Base-by-base conservation (phyloP, 2,797 vertebrate genomes). In the Borostomias antarcticus region DNA sequence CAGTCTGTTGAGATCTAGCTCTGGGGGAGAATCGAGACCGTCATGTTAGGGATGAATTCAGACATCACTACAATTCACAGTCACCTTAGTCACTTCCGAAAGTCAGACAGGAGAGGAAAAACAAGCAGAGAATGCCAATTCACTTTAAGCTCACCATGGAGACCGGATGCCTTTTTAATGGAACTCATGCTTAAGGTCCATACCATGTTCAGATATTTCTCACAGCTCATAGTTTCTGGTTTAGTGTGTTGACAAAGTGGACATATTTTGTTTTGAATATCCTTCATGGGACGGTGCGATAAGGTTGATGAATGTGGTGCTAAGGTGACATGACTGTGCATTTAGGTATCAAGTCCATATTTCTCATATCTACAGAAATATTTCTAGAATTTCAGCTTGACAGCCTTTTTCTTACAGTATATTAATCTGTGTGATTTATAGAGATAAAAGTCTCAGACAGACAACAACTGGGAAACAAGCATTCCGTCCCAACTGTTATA, bases 1-100 rank as follows among this genome's bases (percentile, higher is more conserved):
- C 78, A 93, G 63, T 50, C 93, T 83, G 85, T 90, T 93, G 61
- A 92, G 77, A 76, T 94, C 92, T 23, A 92, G 78, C 73, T 93
- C 93, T 94, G 78, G 70, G n/a, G n/a, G n/a, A n/a, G n/a, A n/a
- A n/a, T n/a, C n/a, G n/a, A n/a, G n/a, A n/a, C n/a, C n/a, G n/a
- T n/a, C n/a, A n/a, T n/a, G n/a, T n/a, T n/a, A n/a, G n/a, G n/a
- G n/a, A n/a, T 15, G 25, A 35, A 43, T 7, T 5, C 21, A 59
- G 57, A 59, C 56, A 15, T 2, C 7, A 10, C 26, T 21, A 58
- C 23, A 30, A 32, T 32, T 29, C 28, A 33, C 53, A 56, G 19
- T 23, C 21, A 2, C 25, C 0, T 25, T 28, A 50, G 1, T 3
- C 64, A 58, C 23, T 35, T 62, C 13, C 28, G 51, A 43, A 65